Conservation (phyloP, 2,113 vertebrate genomes). For the Lanius ludovicianus region DNA sequence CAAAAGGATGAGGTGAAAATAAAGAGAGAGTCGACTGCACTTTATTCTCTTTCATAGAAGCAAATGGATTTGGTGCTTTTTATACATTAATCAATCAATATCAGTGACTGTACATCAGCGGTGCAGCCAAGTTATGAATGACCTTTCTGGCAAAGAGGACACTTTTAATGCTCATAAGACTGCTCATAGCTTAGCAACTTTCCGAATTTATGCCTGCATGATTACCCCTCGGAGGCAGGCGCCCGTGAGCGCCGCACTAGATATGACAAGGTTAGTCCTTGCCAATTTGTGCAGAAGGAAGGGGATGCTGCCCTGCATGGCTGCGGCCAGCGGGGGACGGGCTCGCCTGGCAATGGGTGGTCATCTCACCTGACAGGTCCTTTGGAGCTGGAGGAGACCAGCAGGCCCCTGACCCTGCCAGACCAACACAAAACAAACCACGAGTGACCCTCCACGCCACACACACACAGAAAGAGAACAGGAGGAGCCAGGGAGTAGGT, state of each 20-base stretch:
- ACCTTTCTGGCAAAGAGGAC: conserved; percentile 98
- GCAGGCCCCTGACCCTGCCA: not conserved
- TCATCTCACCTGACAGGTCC: not conserved
- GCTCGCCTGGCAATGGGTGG: rapidly evolving
- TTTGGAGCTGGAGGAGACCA: rapidly evolving
- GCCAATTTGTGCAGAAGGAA: conserved; percentile 75
- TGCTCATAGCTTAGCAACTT: conserved; percentile 93
- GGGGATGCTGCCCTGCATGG: conserved; percentile 15
- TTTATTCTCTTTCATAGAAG: conserved; percentile 94
- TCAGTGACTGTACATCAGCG: conserved; percentile 97
- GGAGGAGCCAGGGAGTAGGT: conserved; percentile 38
- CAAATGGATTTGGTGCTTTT: conserved; percentile 99
- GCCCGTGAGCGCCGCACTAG: conserved; percentile 81
- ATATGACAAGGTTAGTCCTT: conserved; percentile 83
- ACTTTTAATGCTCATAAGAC: conserved; percentile 94
- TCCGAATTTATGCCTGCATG: conserved; percentile 87
- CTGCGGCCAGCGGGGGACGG: not conserved
- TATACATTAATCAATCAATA: conserved; percentile 99
- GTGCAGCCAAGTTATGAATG: conserved; percentile 98
- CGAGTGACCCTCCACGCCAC: not conserved
- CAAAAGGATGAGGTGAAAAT: conserved; percentile 97
- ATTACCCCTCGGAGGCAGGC: conserved; percentile 86
- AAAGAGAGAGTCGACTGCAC: conserved; percentile 85
- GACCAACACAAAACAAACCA: not conserved
- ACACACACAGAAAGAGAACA: not conserved